Base-by-base conservation (phyloP, 2,888 invertebrate species). In the Allolobophora icterica region DNA sequence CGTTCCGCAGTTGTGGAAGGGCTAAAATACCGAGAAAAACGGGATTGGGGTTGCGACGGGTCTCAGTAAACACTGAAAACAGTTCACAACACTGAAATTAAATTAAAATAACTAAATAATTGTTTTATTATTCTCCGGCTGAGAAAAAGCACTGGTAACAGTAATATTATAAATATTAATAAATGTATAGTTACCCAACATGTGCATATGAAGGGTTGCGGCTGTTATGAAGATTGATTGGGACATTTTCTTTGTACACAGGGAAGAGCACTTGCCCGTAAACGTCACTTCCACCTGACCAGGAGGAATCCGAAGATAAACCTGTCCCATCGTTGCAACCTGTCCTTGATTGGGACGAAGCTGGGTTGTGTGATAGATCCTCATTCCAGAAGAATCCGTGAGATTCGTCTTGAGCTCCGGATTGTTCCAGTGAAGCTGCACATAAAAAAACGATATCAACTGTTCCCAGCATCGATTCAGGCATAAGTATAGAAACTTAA, bases 381-480 rank as follows among this genome's bases (percentile, higher is more conserved):
- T 91, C 89, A 91, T 34, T 24, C 91, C 91, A n/a, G 91, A 91
- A 90, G 30, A n/a, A 83, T 91, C 91, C 11, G n/a, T 38, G 34
- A 34, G 71, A 40, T 71, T 89, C 33, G 52, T 30, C 38, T 52
- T 35, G 35, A 30, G 58, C 58, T 33, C 35, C 19, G 89, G 89
- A 52, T 91, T 91, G 91, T 91, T 91, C 91, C 91, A 91, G 33
- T 91, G 91, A 34, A 91, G 33, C n/a, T n/a, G n/a, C n/a, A n/a
- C n/a, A n/a, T n/a, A n/a, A 5, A 13, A 11, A 15, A n/a, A n/a
- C n/a, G n/a, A n/a, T n/a, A n/a, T n/a, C n/a, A n/a, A n/a, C 17
- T 33, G 3, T 8, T 13, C 45, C 2, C 2, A 45, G 19, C 13
- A 11, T 11, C 3, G 45, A 45, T 45, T 45, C 17, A 19, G 45